A percentile compares a stretch with the other conserved stretches of the same genome.
Evolutionary conservation across 2,888 invertebrate genomes (phyloP).

Genomic region (Odontocerum albicorne): DNA sequence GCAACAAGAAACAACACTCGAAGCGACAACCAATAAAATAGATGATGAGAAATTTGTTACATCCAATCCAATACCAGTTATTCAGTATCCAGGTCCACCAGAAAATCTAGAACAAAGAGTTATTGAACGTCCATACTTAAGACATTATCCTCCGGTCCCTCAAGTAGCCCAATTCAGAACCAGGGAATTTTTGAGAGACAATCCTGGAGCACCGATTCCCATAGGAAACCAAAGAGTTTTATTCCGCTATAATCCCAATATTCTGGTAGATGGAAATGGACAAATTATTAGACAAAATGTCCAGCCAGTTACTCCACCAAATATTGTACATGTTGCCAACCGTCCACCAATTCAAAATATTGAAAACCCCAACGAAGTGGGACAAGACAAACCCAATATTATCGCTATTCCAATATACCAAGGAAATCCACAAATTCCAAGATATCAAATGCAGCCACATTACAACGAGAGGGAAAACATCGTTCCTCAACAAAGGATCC

Average conservation of each 20-base stretch:
- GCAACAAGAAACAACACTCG: slow-evolving; percentile 53
- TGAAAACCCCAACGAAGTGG: slow-evolving; percentile 41
- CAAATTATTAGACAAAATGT: slow-evolving; percentile 47
- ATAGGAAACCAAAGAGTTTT: slow-evolving; percentile 57
- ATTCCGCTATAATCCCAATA: slow-evolving; percentile 49
- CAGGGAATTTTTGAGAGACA: slow-evolving; percentile 54
- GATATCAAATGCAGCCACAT: slow-evolving; percentile 50
- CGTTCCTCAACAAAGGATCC: slow-evolving; percentile 38
- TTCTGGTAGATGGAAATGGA: slow-evolving; percentile 49
- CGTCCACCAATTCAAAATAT: slow-evolving; percentile 36
- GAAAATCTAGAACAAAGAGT: slow-evolving; percentile 46
- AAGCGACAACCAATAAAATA: slow-evolving; percentile 58
- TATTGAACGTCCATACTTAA: slow-evolving; percentile 50
- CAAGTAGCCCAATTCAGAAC: slow-evolving; percentile 51
- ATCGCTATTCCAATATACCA: slow-evolving; percentile 54
- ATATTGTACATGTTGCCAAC: slow-evolving; percentile 27
- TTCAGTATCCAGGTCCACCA: slow-evolving; percentile 56
- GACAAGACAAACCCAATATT: slow-evolving; percentile 48
- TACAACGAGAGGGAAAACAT: slow-evolving; percentile 34
- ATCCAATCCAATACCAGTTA: slow-evolving; percentile 56
- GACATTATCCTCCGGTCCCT: slow-evolving; percentile 40
- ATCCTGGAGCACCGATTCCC: slow-evolving; percentile 53
- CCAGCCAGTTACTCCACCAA: slow-evolving; percentile 19
- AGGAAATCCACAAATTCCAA: slow-evolving; percentile 50
- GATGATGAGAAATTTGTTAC: slow-evolving; percentile 55